phyloP scores from a whole-genome alignment of 2,888 invertebrate species.

The Hetaerina titia region DNA sequence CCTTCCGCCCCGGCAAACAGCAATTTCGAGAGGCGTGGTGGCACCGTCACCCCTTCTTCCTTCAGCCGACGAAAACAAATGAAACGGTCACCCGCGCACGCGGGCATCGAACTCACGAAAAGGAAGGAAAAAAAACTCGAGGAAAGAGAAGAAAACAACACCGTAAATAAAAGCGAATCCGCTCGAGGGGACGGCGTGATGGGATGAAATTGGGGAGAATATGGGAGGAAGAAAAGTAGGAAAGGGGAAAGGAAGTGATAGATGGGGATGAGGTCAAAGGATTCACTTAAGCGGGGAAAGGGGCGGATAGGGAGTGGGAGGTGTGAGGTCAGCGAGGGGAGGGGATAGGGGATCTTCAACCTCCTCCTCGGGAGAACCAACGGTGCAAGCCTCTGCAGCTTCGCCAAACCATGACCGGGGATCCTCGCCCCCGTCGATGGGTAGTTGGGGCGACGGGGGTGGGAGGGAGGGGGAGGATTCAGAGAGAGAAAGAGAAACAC shows the following conservation, averaged over 20 bases:
- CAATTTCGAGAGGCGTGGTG: background rate
- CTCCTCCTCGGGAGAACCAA: conserved; percentile 10
- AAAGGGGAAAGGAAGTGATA: background rate
- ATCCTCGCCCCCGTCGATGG: background rate
- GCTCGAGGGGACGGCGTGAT: background rate
- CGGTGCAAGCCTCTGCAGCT: conserved; percentile 39
- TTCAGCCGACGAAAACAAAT: background rate
- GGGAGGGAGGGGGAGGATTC: background rate
- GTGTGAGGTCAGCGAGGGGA: conserved; percentile 16
- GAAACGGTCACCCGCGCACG: background rate
- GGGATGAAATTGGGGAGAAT: background rate
- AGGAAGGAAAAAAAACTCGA: background rate
- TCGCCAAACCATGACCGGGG: conserved; percentile 52
- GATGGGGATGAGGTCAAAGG: conserved; percentile 19
- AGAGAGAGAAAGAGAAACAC: background rate
- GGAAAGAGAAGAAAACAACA: background rate
- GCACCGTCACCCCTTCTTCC: background rate
- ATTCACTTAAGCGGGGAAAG: background rate
- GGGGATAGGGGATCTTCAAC: background rate
- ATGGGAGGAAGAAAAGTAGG: background rate
- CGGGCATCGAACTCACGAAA: conserved; percentile 54
- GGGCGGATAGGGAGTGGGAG: background rate
- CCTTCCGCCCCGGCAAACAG: background rate
- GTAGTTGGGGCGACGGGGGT: background rate
- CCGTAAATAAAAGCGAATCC: background rate